These are phyloP conservation scores for Gambelia wislizenii DNA, from an alignment of 2,797 vertebrate species.

Conservation along the genomic window DNA sequence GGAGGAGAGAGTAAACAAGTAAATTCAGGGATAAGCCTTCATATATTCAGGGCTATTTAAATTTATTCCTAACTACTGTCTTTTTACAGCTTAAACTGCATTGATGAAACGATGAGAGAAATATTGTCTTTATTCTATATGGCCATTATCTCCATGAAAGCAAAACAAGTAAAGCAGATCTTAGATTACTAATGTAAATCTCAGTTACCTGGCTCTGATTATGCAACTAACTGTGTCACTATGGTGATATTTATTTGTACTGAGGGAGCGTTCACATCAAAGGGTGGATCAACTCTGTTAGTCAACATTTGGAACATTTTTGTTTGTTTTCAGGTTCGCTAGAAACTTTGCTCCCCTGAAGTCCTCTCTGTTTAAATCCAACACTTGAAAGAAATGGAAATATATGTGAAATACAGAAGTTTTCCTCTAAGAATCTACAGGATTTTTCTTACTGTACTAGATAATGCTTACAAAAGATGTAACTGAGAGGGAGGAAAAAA, in stretches of 20 bases:
- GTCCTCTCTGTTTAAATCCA: conserved; percentile 46
- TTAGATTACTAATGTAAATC: conserved; percentile 41
- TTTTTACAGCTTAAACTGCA: not conserved
- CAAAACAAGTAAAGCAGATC: not conserved
- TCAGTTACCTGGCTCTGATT: conserved; percentile 37
- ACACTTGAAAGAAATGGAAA: conserved; percentile 38
- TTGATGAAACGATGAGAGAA: not conserved
- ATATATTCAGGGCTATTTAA: not conserved
- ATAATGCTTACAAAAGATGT: conserved; percentile 63
- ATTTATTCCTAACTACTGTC: not conserved
- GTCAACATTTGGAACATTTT: conserved; percentile 29
- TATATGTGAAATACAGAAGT: conserved; percentile 54
- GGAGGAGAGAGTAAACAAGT: not conserved
- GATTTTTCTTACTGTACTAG: conserved; percentile 47
- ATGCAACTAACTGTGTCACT: conserved; percentile 61
- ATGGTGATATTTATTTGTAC: conserved; percentile 60
- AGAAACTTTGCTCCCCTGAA: conserved; percentile 41
- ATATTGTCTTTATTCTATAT: conserved; percentile 4
- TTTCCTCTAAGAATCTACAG: conserved; percentile 35
- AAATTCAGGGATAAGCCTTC: not conserved
- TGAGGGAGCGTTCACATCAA: conserved; percentile 59
- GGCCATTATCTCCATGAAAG: not conserved
- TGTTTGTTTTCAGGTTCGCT: conserved; percentile 43
- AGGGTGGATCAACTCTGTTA: conserved; percentile 33
- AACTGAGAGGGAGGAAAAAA: not conserved